phyloP scores from a whole-genome alignment of 1,140 invertebrate genomes.

The Pachypeltis micranthus region DNA sequence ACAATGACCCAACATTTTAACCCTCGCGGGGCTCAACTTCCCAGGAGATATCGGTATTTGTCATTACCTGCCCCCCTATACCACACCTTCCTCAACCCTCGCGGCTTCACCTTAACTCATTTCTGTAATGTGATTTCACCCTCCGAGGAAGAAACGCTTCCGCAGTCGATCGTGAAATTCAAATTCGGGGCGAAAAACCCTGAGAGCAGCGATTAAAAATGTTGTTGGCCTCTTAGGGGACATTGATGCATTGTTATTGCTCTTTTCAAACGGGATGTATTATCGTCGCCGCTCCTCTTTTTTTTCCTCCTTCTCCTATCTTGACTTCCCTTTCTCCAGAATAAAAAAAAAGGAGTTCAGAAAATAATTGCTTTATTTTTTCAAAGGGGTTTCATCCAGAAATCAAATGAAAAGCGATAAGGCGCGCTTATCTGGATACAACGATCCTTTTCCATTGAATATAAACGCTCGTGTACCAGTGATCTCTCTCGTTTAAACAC shows the following conservation, averaged over 20 bases:
- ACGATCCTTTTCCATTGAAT: too few species aligned
- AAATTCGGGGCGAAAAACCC: constrained; percentile 9
- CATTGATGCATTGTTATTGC: constrained; percentile 17
- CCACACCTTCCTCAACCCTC: neutral
- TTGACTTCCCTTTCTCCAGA: neutral
- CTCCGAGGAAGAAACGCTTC: neutral
- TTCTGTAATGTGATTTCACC: constrained; percentile 17
- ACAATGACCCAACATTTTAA: too few species aligned
- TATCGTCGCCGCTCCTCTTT: neutral
- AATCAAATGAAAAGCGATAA: too few species aligned
- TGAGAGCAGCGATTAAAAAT: constrained; percentile 16
- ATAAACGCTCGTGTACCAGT: too few species aligned
- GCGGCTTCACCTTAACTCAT: neutral
- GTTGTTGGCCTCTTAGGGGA: neutral
- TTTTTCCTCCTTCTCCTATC: neutral
- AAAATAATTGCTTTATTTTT: constrained; percentile 15
- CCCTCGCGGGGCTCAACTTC: too few species aligned
- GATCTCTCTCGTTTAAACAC: too few species aligned
- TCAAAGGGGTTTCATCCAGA: neutral
- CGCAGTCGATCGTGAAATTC: constrained; percentile 18
- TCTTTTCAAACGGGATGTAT: constrained; percentile 16
- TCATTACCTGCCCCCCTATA: neutral
- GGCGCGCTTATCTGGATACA: too few species aligned
- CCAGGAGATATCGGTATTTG: neutral
- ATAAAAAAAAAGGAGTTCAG: neutral